Percentiles rank a stretch among this genome's conserved stretches.
Conservation (phyloP, 2,797 vertebrate genomes). For the Echeneis naucrates region DNA sequence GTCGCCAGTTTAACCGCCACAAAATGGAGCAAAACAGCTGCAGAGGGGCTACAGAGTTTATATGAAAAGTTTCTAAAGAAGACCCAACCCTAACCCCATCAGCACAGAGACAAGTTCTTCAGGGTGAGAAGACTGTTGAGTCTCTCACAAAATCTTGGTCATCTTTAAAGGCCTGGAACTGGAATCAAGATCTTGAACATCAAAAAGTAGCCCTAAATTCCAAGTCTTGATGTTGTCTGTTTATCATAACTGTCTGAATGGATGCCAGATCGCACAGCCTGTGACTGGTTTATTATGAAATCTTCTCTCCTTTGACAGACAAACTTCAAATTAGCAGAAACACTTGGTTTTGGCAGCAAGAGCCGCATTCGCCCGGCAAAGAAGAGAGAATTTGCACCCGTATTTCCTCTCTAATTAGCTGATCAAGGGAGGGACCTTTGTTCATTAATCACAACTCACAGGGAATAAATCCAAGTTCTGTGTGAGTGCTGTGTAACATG, state of each 20-base stretch:
- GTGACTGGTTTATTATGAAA: slow-evolving; percentile 74
- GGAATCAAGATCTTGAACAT: slow-evolving; percentile 54
- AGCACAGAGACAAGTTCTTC: background rate
- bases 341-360: slow-evolving; percentile 61
- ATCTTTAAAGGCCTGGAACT: slow-evolving; percentile 36
- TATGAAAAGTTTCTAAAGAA: no score
- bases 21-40: background rate
- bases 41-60: background rate
- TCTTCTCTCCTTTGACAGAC: slow-evolving; percentile 50
- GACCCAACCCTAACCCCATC: no score
- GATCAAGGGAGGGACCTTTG: slow-evolving; percentile 55
- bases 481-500: slow-evolving; percentile 44
- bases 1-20: background rate
- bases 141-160: slow-evolving; percentile 37
- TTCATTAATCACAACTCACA: slow-evolving; percentile 65
- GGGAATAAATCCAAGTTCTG: slow-evolving; percentile 46
- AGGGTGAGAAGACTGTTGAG: slow-evolving; percentile 3
- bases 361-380: slow-evolving; percentile 53
- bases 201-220: slow-evolving; percentile 47
- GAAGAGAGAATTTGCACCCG: slow-evolving; percentile 65
- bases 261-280: slow-evolving; percentile 72
- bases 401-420: slow-evolving; percentile 77
- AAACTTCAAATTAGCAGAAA: slow-evolving; percentile 77
- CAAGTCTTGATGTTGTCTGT: slow-evolving; percentile 48
- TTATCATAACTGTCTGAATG: slow-evolving; percentile 54